Conservation (phyloP, 2,888 invertebrate species). For the Tipula helvola region DNA sequence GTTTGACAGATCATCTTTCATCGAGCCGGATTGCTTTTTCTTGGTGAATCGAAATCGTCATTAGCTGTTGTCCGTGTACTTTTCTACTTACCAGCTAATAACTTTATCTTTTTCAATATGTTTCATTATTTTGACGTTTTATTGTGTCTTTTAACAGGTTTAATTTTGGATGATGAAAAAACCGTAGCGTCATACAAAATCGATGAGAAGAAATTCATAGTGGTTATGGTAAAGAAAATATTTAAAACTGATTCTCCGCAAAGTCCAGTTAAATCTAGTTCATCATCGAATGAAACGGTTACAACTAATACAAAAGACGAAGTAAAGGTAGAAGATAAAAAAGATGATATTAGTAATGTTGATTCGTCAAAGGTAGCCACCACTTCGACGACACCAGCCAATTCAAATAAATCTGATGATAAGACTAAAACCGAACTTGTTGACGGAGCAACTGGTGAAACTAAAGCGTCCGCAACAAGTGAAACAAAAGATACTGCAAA, state of each 20-base stretch:
- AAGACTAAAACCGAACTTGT: not conserved
- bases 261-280: not conserved
- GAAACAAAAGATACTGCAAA: not conserved
- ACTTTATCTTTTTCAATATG: too few relatives aligned
- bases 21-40: too few relatives aligned
- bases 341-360: not conserved
- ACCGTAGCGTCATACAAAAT: conserved; percentile 80
- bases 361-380: not conserved
- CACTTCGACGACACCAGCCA: not conserved
- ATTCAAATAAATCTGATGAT: not conserved
- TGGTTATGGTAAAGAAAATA: conserved; percentile 81
- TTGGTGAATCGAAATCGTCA: too few relatives aligned
- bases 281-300: conserved; percentile 28
- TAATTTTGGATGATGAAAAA: conserved; percentile 82
- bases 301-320: not conserved
- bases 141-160: conserved; percentile 45
- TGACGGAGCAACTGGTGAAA: not conserved
- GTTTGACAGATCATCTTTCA: too few relatives aligned
- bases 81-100: too few relatives aligned
- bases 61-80: too few relatives aligned
- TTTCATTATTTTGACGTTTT: not conserved
- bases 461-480: not conserved
- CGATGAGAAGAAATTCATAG: conserved; percentile 94
- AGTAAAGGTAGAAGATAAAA: not conserved
- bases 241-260: not conserved